Base-by-base conservation (phyloP, 2,113 vertebrate genomes). In the Trochalopteron elliotii region DNA sequence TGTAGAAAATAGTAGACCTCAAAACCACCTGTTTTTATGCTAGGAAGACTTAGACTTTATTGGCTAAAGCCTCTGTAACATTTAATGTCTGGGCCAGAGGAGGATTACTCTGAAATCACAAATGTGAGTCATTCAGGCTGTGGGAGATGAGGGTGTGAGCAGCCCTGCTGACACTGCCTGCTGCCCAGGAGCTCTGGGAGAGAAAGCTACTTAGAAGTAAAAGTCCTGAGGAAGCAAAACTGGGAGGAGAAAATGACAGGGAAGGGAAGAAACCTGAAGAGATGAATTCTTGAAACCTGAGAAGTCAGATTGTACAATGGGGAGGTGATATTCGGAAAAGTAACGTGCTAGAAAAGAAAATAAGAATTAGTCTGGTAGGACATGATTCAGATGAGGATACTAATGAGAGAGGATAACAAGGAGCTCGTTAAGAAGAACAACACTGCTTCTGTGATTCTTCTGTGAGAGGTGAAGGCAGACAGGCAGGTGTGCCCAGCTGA, bases 361-460 rank as follows among this genome's bases (percentile, higher is more conserved):
- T 23, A 82, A 64, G 33, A 71, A 47, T 40, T 76, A 23, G 13
- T 45, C 20, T 67, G 20, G 7, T 42, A 49, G 49, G 44, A n/a
- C 0, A 0, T 37, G 50, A 59, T 87, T 85, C 21, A 44, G 18
- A 16, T 71, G 49, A 35, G 14, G 40, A 13, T 64, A 18, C 33
- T 24, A 16, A 82, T 61, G 42, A 78, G 47, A 27, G 27, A 60
- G 53, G 31, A 9, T 60, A 45, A 65, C 2, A 47, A 72, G 53
- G n/a, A 76, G 13, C 44, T 85, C 3, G 8, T 79, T 80, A 44
- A 47, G 25, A 65, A 47, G 8, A 72, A 1, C 25, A 72, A 3
- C 10, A 13, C 18, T 2, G 4, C 50, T 15, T 60, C 14, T 8
- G 8, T 10, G 1, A 1, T 75, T 55, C n/a, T n/a, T n/a, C n/a